These are phyloP conservation scores for Psilopsiagon aurifrons DNA, from an alignment of 2,113 vertebrate genomes.

Conservation along the genomic window DNA sequence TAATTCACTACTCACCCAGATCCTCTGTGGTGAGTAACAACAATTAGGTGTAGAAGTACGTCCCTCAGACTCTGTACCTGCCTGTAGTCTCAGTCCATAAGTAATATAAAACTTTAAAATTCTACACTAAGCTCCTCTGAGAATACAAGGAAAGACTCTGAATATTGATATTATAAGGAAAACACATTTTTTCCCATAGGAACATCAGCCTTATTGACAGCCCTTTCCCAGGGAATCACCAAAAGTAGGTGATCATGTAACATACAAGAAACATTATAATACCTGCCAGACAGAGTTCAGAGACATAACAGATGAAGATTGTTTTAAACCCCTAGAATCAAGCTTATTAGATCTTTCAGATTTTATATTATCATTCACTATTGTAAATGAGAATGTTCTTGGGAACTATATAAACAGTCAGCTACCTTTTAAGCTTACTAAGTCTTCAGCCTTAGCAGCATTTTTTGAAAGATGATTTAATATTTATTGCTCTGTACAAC, in stretches of 20 bases:
- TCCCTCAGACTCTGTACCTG: not conserved
- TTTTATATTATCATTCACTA: not conserved
- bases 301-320: not conserved
- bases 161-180: not conserved
- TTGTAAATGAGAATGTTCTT: not conserved
- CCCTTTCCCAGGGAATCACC: not conserved
- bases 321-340: not conserved
- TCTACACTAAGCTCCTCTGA: not conserved
- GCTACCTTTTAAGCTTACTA: not conserved
- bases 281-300: not conserved
- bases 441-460: not conserved
- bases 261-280: not conserved
- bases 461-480: conserved; percentile 17
- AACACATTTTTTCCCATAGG: not conserved
- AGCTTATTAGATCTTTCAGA: conserved; percentile 13
- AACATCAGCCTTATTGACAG: not conserved
- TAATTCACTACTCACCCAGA: not conserved
- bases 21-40: accelerated
- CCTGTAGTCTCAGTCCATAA: not conserved
- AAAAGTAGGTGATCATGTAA: not conserved
- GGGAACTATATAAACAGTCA: not conserved
- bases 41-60: not conserved
- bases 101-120: not conserved
- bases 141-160: not conserved
- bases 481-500: conserved; percentile 6